Base-by-base conservation (phyloP, 1,140 invertebrate genomes). In the Drosophila athabasca region DNA sequence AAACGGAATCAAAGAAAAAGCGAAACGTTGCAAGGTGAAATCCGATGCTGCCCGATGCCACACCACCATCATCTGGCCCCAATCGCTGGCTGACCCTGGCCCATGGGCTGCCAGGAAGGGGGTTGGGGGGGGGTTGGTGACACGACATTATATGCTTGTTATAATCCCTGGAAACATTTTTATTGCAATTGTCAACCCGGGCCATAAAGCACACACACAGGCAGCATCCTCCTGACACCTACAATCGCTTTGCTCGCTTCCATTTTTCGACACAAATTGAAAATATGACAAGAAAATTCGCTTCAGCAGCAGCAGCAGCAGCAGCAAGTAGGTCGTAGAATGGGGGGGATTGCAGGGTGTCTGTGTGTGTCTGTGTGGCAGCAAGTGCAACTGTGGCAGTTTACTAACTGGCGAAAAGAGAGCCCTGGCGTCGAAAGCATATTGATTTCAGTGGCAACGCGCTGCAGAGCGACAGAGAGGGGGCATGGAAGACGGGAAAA, bases 221-320 rank as follows among this genome's bases (percentile, higher is more conserved):
- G 65, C 50, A 88, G 35, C 35, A 39, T 39, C 35, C 35, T 87
- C 68, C 65, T 78, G 83, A 83, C 83, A 87, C 79, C 83, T 79
- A 79, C 79, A 82, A 79, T 46, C 70, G 60, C 11, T 57, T 57
- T 29, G 13, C 26, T 60, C 76, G 17, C 17, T 22, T 59, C 53
- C 76, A 62, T 51, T 51, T 58, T 68, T 51, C 75, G 79, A 87
- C 83, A 87, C 83, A 87, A 87, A 87, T 88, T 88, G 83, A 87
- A 87, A 87, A 88, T 87, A 87, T 87, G 83, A 87, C 79, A 87
- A 88, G 83, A 87, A 87, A 87, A 87, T 87, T 87, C 83, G 83
- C 77, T 85, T 81, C 57, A 76, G 59, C 64, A 41, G 3, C 58
- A 41, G 39, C 69, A 83, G 83, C 57, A 76, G 54, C 64, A 41